Conservation (phyloP, 2,113 vertebrate species). For the Cryptomyrus ogoouensis region DNA sequence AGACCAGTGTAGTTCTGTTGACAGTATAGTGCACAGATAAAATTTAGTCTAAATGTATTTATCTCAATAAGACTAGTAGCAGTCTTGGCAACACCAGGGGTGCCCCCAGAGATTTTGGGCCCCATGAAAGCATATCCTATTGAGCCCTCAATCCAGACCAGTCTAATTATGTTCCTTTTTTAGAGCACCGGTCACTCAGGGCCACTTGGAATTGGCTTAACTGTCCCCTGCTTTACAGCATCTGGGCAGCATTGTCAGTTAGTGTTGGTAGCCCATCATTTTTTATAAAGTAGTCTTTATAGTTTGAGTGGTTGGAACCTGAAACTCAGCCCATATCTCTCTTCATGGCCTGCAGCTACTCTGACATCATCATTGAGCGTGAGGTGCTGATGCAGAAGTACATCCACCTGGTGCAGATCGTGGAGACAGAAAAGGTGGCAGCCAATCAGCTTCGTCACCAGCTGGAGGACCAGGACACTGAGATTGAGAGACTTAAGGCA, state of each 20-base stretch:
- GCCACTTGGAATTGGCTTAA: no score
- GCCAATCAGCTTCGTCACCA: slow-evolving; percentile 84
- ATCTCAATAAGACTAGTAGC: not conserved
- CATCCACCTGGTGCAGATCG: slow-evolving; percentile 93
- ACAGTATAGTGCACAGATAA: not conserved
- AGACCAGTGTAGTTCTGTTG: not conserved
- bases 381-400: slow-evolving; percentile 97
- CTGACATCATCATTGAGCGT: slow-evolving; percentile 83
- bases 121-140: not conserved
- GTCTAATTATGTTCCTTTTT: not conserved
- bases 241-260: not conserved
- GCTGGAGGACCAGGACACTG: slow-evolving; percentile 77
- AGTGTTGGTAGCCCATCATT: not conserved
- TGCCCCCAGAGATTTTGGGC: not conserved
- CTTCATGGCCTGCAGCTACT: slow-evolving; percentile 64
- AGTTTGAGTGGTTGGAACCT: not conserved
- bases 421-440: slow-evolving; percentile 91
- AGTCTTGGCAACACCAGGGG: not conserved
- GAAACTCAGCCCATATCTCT: not conserved
- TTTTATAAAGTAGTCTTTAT: not conserved
- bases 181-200: not conserved
- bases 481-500: slow-evolving; percentile 75
- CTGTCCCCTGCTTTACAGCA: no score
- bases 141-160: not conserved
- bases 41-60: not conserved